Conservation (phyloP, 2,888 invertebrate species). For the Hyposoter dolosus region DNA sequence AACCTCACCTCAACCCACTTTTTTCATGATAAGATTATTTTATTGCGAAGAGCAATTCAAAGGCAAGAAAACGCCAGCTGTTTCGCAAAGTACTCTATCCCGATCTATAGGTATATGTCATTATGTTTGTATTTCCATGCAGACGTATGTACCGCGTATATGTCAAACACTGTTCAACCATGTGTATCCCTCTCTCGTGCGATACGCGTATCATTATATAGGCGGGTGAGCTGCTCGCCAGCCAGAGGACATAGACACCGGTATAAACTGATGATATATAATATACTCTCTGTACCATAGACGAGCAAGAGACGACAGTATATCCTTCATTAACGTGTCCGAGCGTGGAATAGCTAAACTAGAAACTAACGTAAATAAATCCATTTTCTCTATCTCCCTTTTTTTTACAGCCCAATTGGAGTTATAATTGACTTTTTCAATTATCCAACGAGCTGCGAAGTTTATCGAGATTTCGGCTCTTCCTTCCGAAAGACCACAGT, state of each 20-base stretch:
- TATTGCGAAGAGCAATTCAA: background rate
- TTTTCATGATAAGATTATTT: constrained; percentile 2
- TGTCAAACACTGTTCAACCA: background rate
- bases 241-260: constrained; percentile 34
- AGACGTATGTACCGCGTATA: background rate
- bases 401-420: background rate
- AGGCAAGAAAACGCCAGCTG: background rate
- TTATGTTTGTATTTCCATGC: background rate
- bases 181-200: background rate
- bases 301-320: background rate
- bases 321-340: constrained; percentile 55
- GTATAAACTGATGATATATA: constrained; percentile 16
- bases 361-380: background rate
- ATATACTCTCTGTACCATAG: background rate
- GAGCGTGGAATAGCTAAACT: constrained; percentile 38
- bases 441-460: background rate
- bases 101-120: background rate
- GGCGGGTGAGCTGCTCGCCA: constrained; percentile 16
- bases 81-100: constrained; percentile 32
- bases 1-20: constrained; percentile 9
- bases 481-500: too few species aligned
- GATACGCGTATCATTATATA: constrained; percentile 22
- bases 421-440: background rate
- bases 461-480: background rate
- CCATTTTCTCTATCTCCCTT: background rate